phyloP scores from a whole-genome alignment of 2,888 invertebrate genomes.

The Synanthedon formicaeformis region DNA sequence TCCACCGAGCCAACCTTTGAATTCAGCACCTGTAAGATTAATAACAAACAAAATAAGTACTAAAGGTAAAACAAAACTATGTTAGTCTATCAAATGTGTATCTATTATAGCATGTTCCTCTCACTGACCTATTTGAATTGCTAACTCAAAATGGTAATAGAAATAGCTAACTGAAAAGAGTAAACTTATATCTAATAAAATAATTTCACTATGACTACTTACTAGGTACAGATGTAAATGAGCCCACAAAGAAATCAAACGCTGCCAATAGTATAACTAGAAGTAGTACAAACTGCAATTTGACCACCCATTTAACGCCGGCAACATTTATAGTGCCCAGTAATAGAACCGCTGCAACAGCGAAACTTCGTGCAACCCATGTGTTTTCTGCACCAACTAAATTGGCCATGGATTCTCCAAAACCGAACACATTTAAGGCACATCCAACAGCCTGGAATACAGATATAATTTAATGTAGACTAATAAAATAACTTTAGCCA shows the following conservation, averaged over 20 bases:
- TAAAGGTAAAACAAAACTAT: too few relatives aligned
- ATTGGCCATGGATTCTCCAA: constrained; percentile 95
- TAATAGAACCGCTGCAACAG: constrained; percentile 86
- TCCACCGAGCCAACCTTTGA: constrained; percentile 86
- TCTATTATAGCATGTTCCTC: too few relatives aligned
- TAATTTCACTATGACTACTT: constrained; percentile 18
- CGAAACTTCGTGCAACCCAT: constrained; percentile 90
- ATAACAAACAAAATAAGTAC: too few relatives aligned
- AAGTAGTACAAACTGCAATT: constrained; percentile 90
- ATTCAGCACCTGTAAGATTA: constrained; percentile 74
- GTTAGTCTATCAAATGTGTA: too few relatives aligned
- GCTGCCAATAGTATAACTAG: constrained; percentile 89
- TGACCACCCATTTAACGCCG: constrained; percentile 98
- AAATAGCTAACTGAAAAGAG: too few relatives aligned
- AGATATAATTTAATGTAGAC: too few relatives aligned
- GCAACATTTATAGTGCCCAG: constrained; percentile 93
- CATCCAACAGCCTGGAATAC: constrained; percentile 89
- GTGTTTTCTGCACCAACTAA: constrained; percentile 79
- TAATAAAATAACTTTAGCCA: too few relatives aligned
- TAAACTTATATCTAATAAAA: constrained; percentile 1
- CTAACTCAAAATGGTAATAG: too few relatives aligned
- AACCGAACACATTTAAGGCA: constrained; percentile 95
- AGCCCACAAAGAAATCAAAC: constrained; percentile 93
- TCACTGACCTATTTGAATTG: too few relatives aligned
- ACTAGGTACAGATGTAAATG: constrained; percentile 83